Conservation (phyloP, 2,113 vertebrate species). For the Lamprologus tigripictilis region DNA sequence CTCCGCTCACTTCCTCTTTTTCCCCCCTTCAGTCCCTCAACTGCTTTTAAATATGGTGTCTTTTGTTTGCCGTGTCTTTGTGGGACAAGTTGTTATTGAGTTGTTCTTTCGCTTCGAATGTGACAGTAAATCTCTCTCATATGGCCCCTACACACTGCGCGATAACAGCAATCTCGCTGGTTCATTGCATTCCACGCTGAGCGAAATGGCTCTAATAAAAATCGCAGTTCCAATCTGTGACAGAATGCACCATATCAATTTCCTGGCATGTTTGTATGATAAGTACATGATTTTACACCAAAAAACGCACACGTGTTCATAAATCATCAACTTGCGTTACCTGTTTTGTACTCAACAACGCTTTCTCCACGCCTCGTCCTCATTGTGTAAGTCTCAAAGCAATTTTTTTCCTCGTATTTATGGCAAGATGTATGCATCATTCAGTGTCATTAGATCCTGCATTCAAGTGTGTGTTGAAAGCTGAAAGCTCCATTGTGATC, state of each 20-base stretch:
- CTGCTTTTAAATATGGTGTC: background rate
- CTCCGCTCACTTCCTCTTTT: background rate
- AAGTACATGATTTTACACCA: background rate
- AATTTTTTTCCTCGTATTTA: fast-evolving
- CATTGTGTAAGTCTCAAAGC: fast-evolving
- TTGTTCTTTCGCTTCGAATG: background rate
- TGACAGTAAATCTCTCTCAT: conserved; percentile 4
- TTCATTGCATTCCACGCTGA: background rate
- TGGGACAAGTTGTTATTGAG: background rate
- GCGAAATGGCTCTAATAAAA: background rate
- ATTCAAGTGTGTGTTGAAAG: background rate
- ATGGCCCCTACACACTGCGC: background rate
- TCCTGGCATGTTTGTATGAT: background rate
- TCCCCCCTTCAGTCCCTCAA: background rate
- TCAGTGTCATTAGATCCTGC: background rate
- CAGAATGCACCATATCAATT: background rate
- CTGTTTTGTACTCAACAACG: background rate
- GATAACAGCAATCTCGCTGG: background rate
- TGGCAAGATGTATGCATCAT: background rate
- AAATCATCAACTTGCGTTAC: background rate
- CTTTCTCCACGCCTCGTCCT: background rate
- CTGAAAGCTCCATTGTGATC: background rate
- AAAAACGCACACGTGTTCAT: background rate
- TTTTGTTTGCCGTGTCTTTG: background rate
- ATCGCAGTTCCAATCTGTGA: background rate